Evolutionary conservation across 2,113 vertebrate species (phyloP), one percentile per base, ranked within the genome.

Genomic region (Hiodon tergisus): DNA sequence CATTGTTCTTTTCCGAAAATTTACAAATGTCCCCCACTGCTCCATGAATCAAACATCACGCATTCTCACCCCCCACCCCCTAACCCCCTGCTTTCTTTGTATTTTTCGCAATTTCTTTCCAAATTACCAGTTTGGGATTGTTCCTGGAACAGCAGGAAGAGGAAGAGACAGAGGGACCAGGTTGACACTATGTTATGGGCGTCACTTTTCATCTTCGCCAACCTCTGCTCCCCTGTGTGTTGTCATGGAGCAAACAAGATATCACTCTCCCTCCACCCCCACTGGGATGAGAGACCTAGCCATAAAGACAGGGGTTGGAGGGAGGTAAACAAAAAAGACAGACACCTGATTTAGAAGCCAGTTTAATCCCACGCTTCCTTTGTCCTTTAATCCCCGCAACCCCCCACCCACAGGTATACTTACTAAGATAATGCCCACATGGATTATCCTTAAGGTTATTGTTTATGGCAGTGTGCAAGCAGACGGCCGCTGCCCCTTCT

Each of bases 181-280:
- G 81, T 7, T 73, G 51, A 13, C 78, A 82, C 77, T 68, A 80
- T 79, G 82, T 88, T 85, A 89, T 89, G 82, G 76, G 85, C 88
- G 86, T 87, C 85, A 84, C 89, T 88, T 87, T 88, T 87, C 83
- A 89, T 88, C 89, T 89, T 86, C 83, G 79, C 85, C 52, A n/a
- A 6, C 13, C 11, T 6, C 69, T 1, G 5, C 9, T 13, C 54
- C 11, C n/a, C 57, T 47, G 75, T 86, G 85, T 81, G 82, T 86
- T 88, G 88, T 89, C 87, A 90, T 81, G 83, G 84, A 86, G 85
- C 87, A 91, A 89, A 89, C 85, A 84, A 87, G 85, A 90, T 87
- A 91, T 87, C 86, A 83, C 81, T 84, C 85, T 79, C 74, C 74
- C 31, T 76, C 78, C 57, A 70, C 81, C 72, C 74, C 68, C 69